phyloP scores from a whole-genome alignment of 2,113 vertebrate genomes.

The Prochilodus magdalenae region DNA sequence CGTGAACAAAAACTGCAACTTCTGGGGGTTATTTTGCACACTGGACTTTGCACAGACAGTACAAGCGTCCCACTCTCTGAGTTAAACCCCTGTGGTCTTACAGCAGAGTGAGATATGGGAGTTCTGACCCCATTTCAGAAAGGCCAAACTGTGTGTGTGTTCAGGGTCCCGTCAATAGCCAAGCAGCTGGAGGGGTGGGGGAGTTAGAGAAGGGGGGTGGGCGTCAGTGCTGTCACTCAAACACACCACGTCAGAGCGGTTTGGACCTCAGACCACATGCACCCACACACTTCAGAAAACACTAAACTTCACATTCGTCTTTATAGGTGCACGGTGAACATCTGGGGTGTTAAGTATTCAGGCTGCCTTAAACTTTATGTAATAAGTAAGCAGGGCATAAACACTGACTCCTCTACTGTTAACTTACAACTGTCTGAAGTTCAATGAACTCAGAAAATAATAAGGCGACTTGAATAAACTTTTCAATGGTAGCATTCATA shows the following conservation, averaged over 20 bases:
- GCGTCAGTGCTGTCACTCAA: conserved; percentile 42
- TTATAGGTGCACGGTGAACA: too few relatives aligned
- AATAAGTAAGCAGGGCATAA: too few relatives aligned
- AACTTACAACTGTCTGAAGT: too few relatives aligned
- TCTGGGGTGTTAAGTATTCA: too few relatives aligned
- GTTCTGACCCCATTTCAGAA: conserved; percentile 46
- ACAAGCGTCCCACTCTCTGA: conserved; percentile 11
- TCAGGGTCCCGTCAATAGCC: not conserved
- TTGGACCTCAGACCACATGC: not conserved
- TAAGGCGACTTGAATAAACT: not conserved
- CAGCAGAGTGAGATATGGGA: conserved; percentile 15
- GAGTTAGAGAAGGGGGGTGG: not conserved
- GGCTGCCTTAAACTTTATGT: too few relatives aligned
- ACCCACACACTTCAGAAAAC: not conserved
- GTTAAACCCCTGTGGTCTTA: conserved; percentile 21
- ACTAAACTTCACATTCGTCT: not conserved
- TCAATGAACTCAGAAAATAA: too few relatives aligned
- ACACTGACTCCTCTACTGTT: too few relatives aligned
- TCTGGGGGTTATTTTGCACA: not conserved
- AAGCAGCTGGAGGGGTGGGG: not conserved
- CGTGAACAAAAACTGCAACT: not conserved
- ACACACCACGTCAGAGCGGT: conserved; percentile 3
- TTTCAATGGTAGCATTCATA: not conserved
- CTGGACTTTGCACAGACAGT: not conserved
- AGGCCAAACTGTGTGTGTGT: conserved; percentile 33